Conservation (phyloP, 2,888 invertebrate species). For the Trachelus troglodyta region DNA sequence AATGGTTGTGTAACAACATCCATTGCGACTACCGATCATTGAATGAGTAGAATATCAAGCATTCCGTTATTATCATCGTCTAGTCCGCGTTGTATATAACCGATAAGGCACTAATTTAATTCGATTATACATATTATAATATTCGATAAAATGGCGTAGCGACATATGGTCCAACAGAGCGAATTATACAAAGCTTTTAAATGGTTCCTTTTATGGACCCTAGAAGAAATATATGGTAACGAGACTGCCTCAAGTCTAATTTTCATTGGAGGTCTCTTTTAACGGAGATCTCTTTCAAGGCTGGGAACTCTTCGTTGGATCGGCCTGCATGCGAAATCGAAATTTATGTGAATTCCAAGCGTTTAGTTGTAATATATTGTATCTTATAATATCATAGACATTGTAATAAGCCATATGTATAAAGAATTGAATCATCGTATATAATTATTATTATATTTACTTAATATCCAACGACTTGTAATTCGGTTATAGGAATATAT, state of each 20-base stretch:
- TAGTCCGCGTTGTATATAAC: conserved; percentile 37
- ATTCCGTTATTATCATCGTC: conserved; percentile 34
- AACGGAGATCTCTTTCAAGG: conserved; percentile 26
- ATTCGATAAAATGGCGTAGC: neutral
- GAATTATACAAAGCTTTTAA: neutral
- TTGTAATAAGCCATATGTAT: conserved; percentile 13
- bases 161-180: neutral
- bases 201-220: neutral
- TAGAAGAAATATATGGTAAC: conserved; percentile 2
- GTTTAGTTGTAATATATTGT: conserved; percentile 35
- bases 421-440: conserved; percentile 1
- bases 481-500: neutral
- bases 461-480: neutral
- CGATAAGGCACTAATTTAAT: conserved; percentile 15
- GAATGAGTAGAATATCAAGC: conserved; percentile 12
- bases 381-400: conserved; percentile 32
- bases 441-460: neutral
- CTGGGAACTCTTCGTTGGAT: conserved; percentile 25
- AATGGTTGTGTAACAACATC: neutral
- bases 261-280: conserved; percentile 11
- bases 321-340: conserved; percentile 18
- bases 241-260: conserved; percentile 9
- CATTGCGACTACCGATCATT: neutral
- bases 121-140: conserved; percentile 15
- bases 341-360: conserved; percentile 5